Evolutionary conservation across 1,140 invertebrate species (phyloP), one percentile per base, ranked within the genome.

Genomic region (Chymomyza costata): DNA sequence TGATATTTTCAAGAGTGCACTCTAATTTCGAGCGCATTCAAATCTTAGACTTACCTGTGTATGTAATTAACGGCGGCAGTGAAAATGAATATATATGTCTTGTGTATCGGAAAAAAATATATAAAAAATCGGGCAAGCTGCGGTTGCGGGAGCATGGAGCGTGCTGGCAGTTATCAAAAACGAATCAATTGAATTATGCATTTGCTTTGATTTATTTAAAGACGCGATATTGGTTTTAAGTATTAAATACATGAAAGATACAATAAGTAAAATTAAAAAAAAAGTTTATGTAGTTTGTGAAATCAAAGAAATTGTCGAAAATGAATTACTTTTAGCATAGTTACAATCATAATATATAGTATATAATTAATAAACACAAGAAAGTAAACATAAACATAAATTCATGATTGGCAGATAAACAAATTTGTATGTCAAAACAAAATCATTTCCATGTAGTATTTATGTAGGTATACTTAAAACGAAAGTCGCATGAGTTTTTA

Each of bases 401-500:
- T 60, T 41, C 38, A 40, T 39, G 31, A 54, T 43, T 70, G 66
- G 55, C 56, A 55, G 44, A 41, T 43, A 51, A 57, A 30, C 31
- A 28, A 70, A 46, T 54, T 30, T 38, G 30, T 61, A 56, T 62
- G 49, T 64, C 54, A 39, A 49, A 38, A 43, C 30, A 48, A 48
- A 39, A 46, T 43, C 21, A 43, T 37, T 35, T 50, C 25, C n/a
- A 16, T 18, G 38, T 14, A 45, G 14, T n/a, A n/a, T 66, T 43
- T 44, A 32, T 45, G 50, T 74, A 59, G 37, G 53, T 61, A 47
- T 52, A 71, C 73, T 66, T 66, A 82, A 81, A 82, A 76, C 56
- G 40, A 69, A 61, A 60, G 73, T 82, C 82, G 82, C 82, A 84
- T 84, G 82, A 84, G 82, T 81, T 84, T 84, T 84, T 83, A 84